Conservation (phyloP, 2,797 vertebrate species). For the Astyanax mexicanus region DNA sequence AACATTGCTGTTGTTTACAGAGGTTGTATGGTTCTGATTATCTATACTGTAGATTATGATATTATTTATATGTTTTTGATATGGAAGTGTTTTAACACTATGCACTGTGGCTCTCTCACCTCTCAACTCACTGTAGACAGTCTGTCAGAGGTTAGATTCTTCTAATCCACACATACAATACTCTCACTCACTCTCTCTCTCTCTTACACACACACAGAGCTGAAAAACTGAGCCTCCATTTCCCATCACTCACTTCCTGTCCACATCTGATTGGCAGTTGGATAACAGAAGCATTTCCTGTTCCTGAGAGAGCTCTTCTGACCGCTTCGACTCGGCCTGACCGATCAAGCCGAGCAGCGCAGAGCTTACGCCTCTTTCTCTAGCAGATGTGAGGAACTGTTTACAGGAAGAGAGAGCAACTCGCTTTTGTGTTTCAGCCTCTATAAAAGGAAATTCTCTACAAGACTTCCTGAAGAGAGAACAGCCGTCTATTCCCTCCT, state of each 20-base stretch:
- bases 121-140: no score
- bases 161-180: no score
- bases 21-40: no score
- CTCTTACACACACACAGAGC: background rate
- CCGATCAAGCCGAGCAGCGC: constrained; percentile 47
- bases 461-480: constrained; percentile 79
- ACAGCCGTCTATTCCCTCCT: constrained; percentile 52
- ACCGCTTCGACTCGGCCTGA: constrained; percentile 32
- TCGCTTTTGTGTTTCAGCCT: constrained; percentile 81
- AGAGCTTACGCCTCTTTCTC: constrained; percentile 28
- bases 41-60: no score
- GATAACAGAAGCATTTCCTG: constrained; percentile 75
- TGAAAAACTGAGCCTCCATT: constrained; percentile 56
- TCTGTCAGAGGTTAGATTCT: no score
- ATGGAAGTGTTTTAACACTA: no score
- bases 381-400: constrained; percentile 70
- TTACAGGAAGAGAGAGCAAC: constrained; percentile 83
- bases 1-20: no score
- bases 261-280: constrained; percentile 60
- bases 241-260: constrained; percentile 52
- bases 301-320: constrained; percentile 74
- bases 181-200: no score
- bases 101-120: no score
- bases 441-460: constrained; percentile 85
- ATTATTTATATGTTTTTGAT: no score